These are phyloP conservation scores for Mylabris phalerata DNA, from an alignment of 1,140 invertebrate species.

Conservation along the genomic window DNA sequence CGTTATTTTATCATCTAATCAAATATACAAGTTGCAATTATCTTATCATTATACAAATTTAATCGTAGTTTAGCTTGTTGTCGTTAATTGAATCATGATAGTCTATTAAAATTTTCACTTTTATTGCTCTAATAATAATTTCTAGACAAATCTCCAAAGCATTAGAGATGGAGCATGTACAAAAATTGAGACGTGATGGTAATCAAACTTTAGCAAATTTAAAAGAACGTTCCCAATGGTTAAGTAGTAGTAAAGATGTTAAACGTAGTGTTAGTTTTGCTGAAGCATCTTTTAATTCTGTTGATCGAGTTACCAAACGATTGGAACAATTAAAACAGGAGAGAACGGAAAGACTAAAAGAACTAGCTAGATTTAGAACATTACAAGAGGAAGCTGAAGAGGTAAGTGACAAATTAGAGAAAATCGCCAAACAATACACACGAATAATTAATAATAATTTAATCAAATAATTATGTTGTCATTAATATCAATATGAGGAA, in stretches of 20 bases:
- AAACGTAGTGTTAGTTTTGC: conserved; percentile 43
- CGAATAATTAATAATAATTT: too few relatives aligned
- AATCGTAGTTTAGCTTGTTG: too few relatives aligned
- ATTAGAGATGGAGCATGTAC: conserved; percentile 47
- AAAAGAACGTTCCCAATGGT: conserved; percentile 45
- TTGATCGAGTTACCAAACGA: conserved; percentile 47
- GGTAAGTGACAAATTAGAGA: conserved; percentile 40
- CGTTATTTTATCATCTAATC: conserved; percentile 4
- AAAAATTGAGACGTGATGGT: conserved; percentile 46
- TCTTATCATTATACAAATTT: too few relatives aligned
- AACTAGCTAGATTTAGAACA: conserved; percentile 46
- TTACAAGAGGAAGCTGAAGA: conserved; percentile 51
- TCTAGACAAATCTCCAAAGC: conserved; percentile 42
- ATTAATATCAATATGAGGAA: too few relatives aligned
- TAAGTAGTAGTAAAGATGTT: conserved; percentile 41
- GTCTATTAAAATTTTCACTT: conserved; percentile 4
- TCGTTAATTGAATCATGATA: too few relatives aligned
- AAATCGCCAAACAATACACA: too few relatives aligned
- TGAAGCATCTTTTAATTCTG: conserved; percentile 46
- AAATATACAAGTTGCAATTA: too few relatives aligned
- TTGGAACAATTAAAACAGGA: conserved; percentile 49
- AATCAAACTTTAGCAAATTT: conserved; percentile 43
- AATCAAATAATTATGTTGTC: too few relatives aligned
- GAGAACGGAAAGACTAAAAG: conserved; percentile 48
- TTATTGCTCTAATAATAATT: not conserved